phyloP scores from a whole-genome alignment of 2,888 invertebrate genomes.

The Chydorus sphaericus region DNA sequence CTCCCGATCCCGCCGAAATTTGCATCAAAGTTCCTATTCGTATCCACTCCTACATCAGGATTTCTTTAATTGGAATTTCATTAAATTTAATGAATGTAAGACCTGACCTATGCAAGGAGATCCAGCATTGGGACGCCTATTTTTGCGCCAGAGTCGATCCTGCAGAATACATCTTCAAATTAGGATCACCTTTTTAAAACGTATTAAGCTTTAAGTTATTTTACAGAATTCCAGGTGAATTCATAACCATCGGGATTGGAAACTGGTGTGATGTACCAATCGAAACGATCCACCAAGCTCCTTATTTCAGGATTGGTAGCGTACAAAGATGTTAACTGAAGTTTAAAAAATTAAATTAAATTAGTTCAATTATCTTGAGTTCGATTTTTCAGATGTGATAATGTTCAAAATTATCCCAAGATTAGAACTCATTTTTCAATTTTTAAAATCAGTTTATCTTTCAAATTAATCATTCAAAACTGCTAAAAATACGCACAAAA shows the following conservation, averaged over 20 bases:
- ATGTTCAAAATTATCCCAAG: background rate
- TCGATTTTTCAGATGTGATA: background rate
- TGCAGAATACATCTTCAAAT: background rate
- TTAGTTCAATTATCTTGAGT: background rate
- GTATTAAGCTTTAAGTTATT: background rate
- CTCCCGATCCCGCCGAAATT: slow-evolving; percentile 24
- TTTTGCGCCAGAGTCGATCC: slow-evolving; percentile 30
- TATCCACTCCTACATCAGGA: slow-evolving; percentile 20
- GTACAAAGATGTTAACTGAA: slow-evolving; percentile 6
- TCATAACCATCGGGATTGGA: slow-evolving; percentile 31
- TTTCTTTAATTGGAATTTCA: background rate
- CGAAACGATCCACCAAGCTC: slow-evolving; percentile 25
- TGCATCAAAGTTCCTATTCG: slow-evolving; percentile 23
- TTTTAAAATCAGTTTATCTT: background rate
- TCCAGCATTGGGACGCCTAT: slow-evolving; percentile 19
- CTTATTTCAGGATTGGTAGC: slow-evolving; percentile 3
- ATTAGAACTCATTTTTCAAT: background rate
- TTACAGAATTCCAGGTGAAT: slow-evolving; percentile 22
- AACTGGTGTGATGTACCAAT: slow-evolving; percentile 29
- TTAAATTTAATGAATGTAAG: background rate
- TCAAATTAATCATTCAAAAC: no score
- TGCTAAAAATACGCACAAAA: no score
- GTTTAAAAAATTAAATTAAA: no score
- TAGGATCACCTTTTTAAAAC: background rate
- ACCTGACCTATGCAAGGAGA: background rate